phyloP scores from a whole-genome alignment of 1,140 invertebrate species.

The Coptotermes formosanus region DNA sequence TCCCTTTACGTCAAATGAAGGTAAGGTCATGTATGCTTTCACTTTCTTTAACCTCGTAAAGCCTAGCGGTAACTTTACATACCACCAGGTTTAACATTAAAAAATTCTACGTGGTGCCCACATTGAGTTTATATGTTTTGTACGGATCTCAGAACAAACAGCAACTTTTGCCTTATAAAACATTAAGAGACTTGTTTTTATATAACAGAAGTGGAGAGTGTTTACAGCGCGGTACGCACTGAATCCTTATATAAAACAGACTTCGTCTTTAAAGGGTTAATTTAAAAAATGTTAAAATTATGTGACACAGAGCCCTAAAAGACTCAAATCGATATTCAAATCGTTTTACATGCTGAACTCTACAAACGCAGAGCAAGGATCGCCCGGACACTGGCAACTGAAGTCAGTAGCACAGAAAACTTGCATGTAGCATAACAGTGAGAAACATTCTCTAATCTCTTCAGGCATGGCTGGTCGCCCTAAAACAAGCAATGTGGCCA shows the following conservation, averaged over 20 bases:
- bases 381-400: background rate
- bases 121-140: no score
- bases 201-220: no score
- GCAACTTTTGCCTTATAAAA: no score
- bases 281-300: background rate
- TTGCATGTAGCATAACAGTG: background rate
- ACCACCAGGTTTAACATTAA: no score
- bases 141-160: no score
- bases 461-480: conserved; percentile 4
- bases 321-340: background rate
- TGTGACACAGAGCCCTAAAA: background rate
- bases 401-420: background rate
- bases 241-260: no score
- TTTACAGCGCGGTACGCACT: no score
- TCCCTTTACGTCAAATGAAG: background rate
- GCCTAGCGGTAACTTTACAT: no score
- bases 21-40: background rate
- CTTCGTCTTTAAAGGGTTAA: background rate
- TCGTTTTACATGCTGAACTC: background rate
- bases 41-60: no score
- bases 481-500: background rate
- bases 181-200: no score
- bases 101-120: no score
- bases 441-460: background rate
- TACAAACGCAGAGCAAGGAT: background rate